phyloP scores from a whole-genome alignment of 2,888 invertebrate species.

The Campoplex capitator region DNA sequence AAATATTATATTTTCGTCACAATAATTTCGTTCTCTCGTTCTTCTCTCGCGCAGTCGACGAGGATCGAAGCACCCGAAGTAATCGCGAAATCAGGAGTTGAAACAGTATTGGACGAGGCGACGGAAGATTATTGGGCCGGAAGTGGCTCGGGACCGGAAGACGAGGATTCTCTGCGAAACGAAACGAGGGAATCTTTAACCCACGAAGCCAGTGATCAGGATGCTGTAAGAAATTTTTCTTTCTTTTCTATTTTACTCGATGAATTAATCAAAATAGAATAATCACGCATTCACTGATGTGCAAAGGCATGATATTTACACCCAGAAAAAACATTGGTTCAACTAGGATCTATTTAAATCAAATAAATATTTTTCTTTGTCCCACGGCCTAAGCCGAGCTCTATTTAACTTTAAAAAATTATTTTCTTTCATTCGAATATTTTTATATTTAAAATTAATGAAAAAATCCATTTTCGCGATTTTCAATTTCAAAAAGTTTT shows the following conservation, averaged over 20 bases:
- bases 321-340: no score
- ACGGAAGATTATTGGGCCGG: constrained; percentile 84
- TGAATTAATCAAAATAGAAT: neutral
- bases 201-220: constrained; percentile 91
- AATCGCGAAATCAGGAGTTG: constrained; percentile 76
- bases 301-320: no score
- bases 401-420: no score
- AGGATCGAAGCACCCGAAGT: constrained; percentile 76
- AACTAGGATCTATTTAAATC: no score
- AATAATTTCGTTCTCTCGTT: neutral
- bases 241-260: neutral
- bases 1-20: no score
- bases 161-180: constrained; percentile 84
- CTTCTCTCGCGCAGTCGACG: constrained; percentile 70
- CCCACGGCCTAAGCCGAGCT: no score
- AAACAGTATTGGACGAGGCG: constrained; percentile 79
- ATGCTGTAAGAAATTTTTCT: constrained; percentile 87
- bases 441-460: no score
- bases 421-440: no score
- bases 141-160: constrained; percentile 82
- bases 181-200: constrained; percentile 90
- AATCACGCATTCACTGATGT: no score
- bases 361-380: no score
- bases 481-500: no score
- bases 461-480: no score